Evolutionary conservation across 2,888 invertebrate genomes (phyloP).

Genomic region (Perizoma flavofasciatum): DNA sequence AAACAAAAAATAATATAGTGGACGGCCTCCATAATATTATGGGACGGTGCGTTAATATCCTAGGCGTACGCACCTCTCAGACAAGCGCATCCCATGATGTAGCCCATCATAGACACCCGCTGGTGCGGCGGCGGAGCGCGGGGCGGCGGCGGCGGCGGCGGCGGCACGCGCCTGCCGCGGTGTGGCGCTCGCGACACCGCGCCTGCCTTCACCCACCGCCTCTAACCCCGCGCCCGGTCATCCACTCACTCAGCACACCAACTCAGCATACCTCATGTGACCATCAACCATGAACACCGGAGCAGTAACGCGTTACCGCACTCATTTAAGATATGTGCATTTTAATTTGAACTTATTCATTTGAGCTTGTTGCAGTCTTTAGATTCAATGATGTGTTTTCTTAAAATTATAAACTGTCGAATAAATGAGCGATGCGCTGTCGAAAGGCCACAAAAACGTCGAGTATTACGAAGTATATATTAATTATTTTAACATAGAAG

Average conservation of each 20-base stretch:
- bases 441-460: conserved; percentile 17
- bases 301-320: conserved; percentile 12
- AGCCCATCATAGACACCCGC: conserved; percentile 92
- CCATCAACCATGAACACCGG: conserved; percentile 6
- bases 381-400: conserved; percentile 18
- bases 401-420: conserved; percentile 6
- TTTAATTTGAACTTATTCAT: conserved; percentile 26
- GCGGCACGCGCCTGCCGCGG: conserved; percentile 77
- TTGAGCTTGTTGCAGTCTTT: conserved; percentile 29
- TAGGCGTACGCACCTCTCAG: conserved; percentile 88
- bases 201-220: conserved; percentile 62
- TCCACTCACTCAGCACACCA: conserved; percentile 33
- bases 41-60: neutral
- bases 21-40: too few relatives aligned
- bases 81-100: conserved; percentile 97
- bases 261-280: conserved; percentile 26
- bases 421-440: neutral
- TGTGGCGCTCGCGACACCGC: conserved; percentile 69
- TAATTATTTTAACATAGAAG: conserved; percentile 29
- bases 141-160: conserved; percentile 69
- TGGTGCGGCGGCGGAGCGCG: conserved; percentile 64
- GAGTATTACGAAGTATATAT: conserved; percentile 7
- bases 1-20: too few relatives aligned
- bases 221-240: conserved; percentile 59
- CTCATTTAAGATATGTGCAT: conserved; percentile 16